Evolutionary conservation across 30 jellyfish, hydroid and myxozoan species (phyloP).

Genomic region (Pseudorhiza aurosa): DNA sequence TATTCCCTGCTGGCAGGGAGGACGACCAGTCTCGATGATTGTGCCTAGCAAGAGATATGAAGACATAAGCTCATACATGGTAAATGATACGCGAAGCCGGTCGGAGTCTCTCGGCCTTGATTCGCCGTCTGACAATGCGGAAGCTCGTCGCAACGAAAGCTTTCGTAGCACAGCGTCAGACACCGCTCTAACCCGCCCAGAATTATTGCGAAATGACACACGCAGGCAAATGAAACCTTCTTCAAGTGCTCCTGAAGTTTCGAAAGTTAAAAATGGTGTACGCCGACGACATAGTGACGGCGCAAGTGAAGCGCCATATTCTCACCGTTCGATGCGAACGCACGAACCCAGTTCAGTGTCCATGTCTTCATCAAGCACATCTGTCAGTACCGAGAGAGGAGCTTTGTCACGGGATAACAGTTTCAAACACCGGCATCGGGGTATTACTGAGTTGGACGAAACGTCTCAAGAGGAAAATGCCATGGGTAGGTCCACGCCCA

Average conservation of each 20-base stretch:
- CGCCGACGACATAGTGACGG: conserved; percentile 48
- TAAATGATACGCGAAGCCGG: conserved; percentile 62
- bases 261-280: not conserved
- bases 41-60: conserved; percentile 45
- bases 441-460: conserved; percentile 52
- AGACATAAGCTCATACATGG: conserved; percentile 26
- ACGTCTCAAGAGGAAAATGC: conserved; percentile 36
- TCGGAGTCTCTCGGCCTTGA: conserved; percentile 62
- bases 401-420: conserved; percentile 59
- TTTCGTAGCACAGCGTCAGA: conserved; percentile 78
- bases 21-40: conserved; percentile 72
- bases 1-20: conserved; percentile 23
- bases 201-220: conserved; percentile 12
- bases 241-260: conserved; percentile 76
- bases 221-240: conserved; percentile 46
- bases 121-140: conserved; percentile 49
- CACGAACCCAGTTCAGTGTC: conserved; percentile 40
- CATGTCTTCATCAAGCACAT: conserved; percentile 55
- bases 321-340: conserved; percentile 13
- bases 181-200: conserved; percentile 59
- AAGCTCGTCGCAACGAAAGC: conserved; percentile 55
- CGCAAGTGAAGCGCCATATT: conserved; percentile 28
- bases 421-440: conserved; percentile 50
- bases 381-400: conserved; percentile 65
- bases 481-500: conserved; percentile 43